These are phyloP conservation scores for Drosophila nigricruria DNA, from an alignment of 2,888 invertebrate species.

Conservation along the genomic window DNA sequence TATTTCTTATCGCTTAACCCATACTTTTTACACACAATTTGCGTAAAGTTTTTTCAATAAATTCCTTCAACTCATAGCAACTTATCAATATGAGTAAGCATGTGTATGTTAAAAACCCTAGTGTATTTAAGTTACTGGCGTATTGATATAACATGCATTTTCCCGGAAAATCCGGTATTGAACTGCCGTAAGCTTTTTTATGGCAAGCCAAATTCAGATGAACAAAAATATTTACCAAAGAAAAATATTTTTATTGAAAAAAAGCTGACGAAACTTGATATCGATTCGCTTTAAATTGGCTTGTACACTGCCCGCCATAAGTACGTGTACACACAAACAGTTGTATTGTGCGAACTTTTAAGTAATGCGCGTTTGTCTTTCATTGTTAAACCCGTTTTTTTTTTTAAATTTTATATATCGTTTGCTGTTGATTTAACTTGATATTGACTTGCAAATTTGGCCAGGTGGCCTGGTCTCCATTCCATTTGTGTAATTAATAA, in stretches of 20 bases:
- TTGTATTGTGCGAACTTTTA: neutral
- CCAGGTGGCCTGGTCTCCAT: slow-evolving; percentile 31
- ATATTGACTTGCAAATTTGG: slow-evolving; percentile 62
- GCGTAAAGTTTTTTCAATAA: neutral
- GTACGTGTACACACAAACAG: neutral
- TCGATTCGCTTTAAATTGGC: neutral
- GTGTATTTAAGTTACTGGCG: slow-evolving; percentile 8
- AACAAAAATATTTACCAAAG: neutral
- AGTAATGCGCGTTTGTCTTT: neutral
- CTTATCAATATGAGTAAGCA: neutral
- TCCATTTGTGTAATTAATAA: slow-evolving; percentile 75
- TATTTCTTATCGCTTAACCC: no score
- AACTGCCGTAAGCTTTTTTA: neutral
- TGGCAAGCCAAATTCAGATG: neutral
- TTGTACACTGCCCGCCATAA: slow-evolving; percentile 8
- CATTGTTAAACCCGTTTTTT: neutral
- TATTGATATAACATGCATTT: neutral
- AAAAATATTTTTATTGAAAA: slow-evolving; percentile 1
- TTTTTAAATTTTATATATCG: neutral
- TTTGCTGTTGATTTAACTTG: slow-evolving; percentile 31
- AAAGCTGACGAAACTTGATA: neutral
- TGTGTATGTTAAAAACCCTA: neutral
- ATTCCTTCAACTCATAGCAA: neutral
- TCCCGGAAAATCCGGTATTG: neutral
- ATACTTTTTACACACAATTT: no score